Percentiles rank a stretch among this genome's conserved stretches.
Conservation (phyloP, 2,113 vertebrate species). For the Scalopus aquaticus region DNA sequence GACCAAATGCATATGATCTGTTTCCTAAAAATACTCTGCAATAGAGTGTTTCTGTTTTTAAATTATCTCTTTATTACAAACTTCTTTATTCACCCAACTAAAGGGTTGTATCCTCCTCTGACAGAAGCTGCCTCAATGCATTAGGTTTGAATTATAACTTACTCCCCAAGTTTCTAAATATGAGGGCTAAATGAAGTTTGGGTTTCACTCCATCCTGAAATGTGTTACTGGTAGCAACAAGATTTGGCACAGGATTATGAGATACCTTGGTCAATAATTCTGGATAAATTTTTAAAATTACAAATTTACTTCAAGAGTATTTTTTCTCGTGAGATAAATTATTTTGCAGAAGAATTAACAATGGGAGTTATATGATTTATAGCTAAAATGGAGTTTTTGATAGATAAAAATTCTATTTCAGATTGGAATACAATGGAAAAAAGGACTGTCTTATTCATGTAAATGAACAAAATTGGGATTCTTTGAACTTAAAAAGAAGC, state of each 20-base stretch:
- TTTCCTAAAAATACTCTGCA: slow-evolving; percentile 73
- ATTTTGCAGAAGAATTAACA: slow-evolving; percentile 11
- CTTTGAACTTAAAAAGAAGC: slow-evolving; percentile 2
- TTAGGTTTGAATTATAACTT: slow-evolving; percentile 49
- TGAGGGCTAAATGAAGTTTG: slow-evolving; percentile 40
- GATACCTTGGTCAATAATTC: slow-evolving; percentile 9
- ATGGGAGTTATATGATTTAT: background rate
- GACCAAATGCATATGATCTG: slow-evolving; percentile 74
- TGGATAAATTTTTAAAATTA: slow-evolving; percentile 16
- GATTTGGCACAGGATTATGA: background rate
- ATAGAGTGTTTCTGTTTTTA: slow-evolving; percentile 72
- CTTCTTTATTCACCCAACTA: slow-evolving; percentile 57
- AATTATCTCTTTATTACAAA: slow-evolving; percentile 78
- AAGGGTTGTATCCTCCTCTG: slow-evolving; percentile 52
- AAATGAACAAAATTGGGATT: slow-evolving; percentile 2
- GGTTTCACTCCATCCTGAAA: background rate
- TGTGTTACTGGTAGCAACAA: background rate
- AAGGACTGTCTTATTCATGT: slow-evolving; percentile 6
- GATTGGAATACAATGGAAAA: background rate
- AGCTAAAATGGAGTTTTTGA: slow-evolving; percentile 10
- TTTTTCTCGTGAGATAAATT: slow-evolving; percentile 32
- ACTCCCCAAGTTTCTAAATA: slow-evolving; percentile 62
- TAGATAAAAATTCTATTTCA: background rate
- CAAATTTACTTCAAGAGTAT: background rate
- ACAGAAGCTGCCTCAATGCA: slow-evolving; percentile 64